phyloP scores from a whole-genome alignment of 2,888 invertebrate species.

The Chymomyza caudatula region DNA sequence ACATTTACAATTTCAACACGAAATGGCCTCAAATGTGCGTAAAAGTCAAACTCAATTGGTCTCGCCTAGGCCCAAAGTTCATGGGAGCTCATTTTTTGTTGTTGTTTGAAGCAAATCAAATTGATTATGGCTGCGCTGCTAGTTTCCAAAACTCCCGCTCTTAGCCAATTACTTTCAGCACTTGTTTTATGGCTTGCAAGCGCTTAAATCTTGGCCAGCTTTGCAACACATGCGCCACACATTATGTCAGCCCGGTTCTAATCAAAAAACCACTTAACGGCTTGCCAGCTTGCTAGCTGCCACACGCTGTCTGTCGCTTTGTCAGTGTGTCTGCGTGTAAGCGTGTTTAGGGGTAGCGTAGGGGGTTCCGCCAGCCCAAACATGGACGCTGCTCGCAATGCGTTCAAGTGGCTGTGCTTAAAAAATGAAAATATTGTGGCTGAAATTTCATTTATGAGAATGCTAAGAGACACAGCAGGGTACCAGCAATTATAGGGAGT shows the following conservation, averaged over 20 bases:
- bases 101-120: constrained; percentile 10
- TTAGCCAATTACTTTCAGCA: background rate
- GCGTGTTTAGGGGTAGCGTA: too few species aligned
- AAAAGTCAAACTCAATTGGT: constrained; percentile 37
- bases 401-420: constrained; percentile 29
- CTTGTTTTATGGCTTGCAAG: background rate
- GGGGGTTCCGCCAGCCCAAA: background rate
- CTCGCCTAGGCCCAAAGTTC: background rate
- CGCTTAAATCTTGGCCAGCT: background rate
- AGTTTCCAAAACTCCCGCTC: background rate
- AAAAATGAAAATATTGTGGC: constrained; percentile 58
- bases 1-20: constrained; percentile 46
- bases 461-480: constrained; percentile 8
- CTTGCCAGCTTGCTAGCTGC: constrained; percentile 26
- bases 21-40: constrained; percentile 31
- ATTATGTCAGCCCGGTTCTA: constrained; percentile 41
- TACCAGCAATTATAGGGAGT: background rate
- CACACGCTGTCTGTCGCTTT: constrained; percentile 2
- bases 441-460: constrained; percentile 62
- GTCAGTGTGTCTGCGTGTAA: too few species aligned
- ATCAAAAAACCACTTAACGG: constrained; percentile 69
- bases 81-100: background rate
- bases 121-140: background rate
- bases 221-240: background rate
- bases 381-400: background rate